Evolutionary conservation across 2,888 invertebrate genomes (phyloP), one percentile per base, ranked within the genome.

Genomic region (Luffia ferchaultella): DNA sequence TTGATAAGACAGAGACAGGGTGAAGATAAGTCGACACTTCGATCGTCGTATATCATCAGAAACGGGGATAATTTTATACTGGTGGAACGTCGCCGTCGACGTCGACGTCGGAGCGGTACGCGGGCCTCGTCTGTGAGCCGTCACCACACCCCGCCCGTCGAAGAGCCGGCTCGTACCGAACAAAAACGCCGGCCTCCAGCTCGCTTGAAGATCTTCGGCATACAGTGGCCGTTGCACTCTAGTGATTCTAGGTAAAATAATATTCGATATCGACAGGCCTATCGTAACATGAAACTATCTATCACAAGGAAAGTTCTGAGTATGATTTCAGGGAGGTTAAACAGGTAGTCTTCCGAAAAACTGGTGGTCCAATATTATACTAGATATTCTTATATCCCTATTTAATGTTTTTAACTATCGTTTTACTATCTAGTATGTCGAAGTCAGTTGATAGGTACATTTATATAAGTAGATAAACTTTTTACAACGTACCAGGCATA

Each of bases 221-320:
- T 85, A 58, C 85, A 85, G 68, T 85, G 85, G 85, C 85, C 85
- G 15, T 63, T 85, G 62, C 85, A 85, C 63, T 82, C 85, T 52
- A 77, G 79, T 62, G 85, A 85, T 60, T 75, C 82, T 43, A 78
- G 85, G 85, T 79, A 64, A 65, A n/a, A n/a, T n/a, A n/a, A n/a
- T n/a, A 30, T 30, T 30, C 12, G 3, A 30, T 30, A 30, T 30
- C 3, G 30, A 30, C 30, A 30, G 12, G n/a, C n/a, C n/a, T n/a
- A n/a, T n/a, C n/a, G n/a, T n/a, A n/a, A n/a, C n/a, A n/a, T n/a
- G n/a, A n/a, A n/a, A n/a, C n/a, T n/a, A n/a, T n/a, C n/a, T n/a
- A n/a, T n/a, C n/a, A n/a, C n/a, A n/a, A n/a, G n/a, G n/a, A n/a
- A n/a, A n/a, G n/a, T n/a, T n/a, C n/a, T n/a, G n/a, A n/a, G n/a